phyloP scores from a whole-genome alignment of 2,113 vertebrate species.

The Ciconia stormi region DNA sequence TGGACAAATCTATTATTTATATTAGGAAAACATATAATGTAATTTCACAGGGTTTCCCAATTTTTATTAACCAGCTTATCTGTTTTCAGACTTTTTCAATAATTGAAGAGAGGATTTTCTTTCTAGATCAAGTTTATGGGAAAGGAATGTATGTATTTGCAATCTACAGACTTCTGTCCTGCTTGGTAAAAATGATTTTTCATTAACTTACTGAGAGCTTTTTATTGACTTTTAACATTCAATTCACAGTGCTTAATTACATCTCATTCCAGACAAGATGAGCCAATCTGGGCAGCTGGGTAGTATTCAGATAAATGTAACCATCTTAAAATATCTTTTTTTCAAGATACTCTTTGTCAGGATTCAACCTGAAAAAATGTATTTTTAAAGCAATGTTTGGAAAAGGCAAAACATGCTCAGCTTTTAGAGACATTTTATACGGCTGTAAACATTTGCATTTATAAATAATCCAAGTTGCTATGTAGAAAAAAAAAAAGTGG shows the following conservation, averaged over 20 bases:
- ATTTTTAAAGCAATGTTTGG: not conserved
- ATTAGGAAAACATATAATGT: not conserved
- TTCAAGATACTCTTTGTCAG: not conserved
- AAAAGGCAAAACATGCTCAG: not conserved
- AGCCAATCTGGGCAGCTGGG: not conserved
- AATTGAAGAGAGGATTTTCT: not conserved
- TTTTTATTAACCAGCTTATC: not conserved
- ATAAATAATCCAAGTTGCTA: not conserved
- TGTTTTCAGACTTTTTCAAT: not conserved
- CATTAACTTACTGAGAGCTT: not conserved
- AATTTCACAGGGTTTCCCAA: not conserved
- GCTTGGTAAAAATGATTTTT: not conserved
- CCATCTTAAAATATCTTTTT: not conserved
- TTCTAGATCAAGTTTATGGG: not conserved
- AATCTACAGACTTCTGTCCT: not conserved
- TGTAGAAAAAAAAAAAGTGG: not conserved
- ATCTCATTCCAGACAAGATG: not conserved
- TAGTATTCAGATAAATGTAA: not conserved
- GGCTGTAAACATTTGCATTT: not conserved
- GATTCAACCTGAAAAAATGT: not conserved
- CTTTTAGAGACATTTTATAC: not conserved
- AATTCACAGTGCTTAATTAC: not conserved
- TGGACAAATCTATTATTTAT: not conserved
- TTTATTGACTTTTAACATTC: conserved; percentile 17
- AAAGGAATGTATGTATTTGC: not conserved